Percentiles rank a stretch among this genome's conserved stretches.
These are phyloP conservation scores for Caenorhabditis zanzibari DNA, from an alignment of 2,888 invertebrate genomes.

Conservation along the genomic window DNA sequence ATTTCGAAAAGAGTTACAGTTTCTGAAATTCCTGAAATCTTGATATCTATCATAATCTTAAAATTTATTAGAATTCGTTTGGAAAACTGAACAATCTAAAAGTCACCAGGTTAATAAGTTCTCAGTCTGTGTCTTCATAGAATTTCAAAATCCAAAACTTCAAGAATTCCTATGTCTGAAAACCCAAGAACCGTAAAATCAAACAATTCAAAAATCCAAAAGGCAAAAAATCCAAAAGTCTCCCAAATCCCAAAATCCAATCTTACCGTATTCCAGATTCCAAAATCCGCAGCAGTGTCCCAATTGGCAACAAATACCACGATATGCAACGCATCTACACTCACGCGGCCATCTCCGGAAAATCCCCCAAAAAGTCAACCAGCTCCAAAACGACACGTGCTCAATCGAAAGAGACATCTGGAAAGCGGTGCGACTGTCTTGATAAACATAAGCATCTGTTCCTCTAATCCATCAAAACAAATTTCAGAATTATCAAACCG, in stretches of 20 bases:
- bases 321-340: conserved; percentile 64
- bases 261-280: conserved; percentile 56
- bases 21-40: too few species aligned
- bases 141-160: too few species aligned
- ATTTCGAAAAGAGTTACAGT: too few species aligned
- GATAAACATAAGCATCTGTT: conserved; percentile 74
- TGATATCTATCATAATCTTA: too few species aligned
- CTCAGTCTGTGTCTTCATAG: too few species aligned
- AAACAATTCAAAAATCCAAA: too few species aligned
- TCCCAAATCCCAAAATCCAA: neutral
- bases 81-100: too few species aligned
- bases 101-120: too few species aligned
- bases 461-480: conserved; percentile 44
- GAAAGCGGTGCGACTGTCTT: conserved; percentile 78
- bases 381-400: neutral
- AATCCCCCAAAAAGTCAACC: conserved; percentile 1
- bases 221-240: too few species aligned
- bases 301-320: conserved; percentile 41
- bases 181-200: too few species aligned
- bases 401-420: conserved; percentile 30
- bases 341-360: conserved; percentile 38
- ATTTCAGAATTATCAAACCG: conserved; percentile 52
- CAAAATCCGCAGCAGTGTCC: conserved; percentile 54
- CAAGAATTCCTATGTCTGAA: too few species aligned
- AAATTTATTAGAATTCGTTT: too few species aligned